Evolutionary conservation across 2,797 vertebrate genomes (phyloP).

Genomic region (Typhlichthys subterraneus): DNA sequence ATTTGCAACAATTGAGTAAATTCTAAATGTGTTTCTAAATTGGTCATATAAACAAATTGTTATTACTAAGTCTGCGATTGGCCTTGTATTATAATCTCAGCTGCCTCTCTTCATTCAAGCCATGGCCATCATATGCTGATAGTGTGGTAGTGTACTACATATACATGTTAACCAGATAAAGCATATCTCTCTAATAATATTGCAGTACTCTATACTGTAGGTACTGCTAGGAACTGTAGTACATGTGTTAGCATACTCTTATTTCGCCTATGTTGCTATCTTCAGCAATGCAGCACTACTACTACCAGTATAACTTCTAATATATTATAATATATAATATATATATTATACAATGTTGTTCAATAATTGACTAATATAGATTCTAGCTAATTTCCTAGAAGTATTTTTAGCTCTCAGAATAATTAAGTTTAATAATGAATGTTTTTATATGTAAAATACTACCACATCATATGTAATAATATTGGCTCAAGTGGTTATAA

Average conservation of each 20-base stretch:
- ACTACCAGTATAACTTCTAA: too few relatives aligned
- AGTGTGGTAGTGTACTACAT: conserved; percentile 62
- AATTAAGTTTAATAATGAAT: not conserved
- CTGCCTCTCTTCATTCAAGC: conserved; percentile 58
- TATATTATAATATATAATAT: too few relatives aligned
- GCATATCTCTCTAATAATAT: too few relatives aligned
- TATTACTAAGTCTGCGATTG: conserved; percentile 22
- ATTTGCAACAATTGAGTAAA: conserved; percentile 28
- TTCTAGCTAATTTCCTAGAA: too few relatives aligned
- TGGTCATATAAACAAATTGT: conserved; percentile 29
- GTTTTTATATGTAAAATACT: conserved; percentile 5
- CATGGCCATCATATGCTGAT: conserved; percentile 52
- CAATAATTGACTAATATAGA: too few relatives aligned
- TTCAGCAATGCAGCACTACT: too few relatives aligned
- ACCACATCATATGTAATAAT: not conserved
- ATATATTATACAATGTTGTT: too few relatives aligned
- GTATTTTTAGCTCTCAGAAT: not conserved
- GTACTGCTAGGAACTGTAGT: too few relatives aligned
- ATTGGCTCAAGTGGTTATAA: conserved; percentile 4
- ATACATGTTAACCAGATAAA: too few relatives aligned
- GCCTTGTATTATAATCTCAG: conserved; percentile 35
- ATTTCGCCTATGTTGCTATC: too few relatives aligned
- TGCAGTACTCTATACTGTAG: too few relatives aligned
- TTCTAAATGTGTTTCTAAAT: conserved; percentile 35
- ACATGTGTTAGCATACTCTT: too few relatives aligned